These are phyloP conservation scores for Procavia capensis DNA, from an alignment of 2,113 vertebrate species.

Conservation along the genomic window DNA sequence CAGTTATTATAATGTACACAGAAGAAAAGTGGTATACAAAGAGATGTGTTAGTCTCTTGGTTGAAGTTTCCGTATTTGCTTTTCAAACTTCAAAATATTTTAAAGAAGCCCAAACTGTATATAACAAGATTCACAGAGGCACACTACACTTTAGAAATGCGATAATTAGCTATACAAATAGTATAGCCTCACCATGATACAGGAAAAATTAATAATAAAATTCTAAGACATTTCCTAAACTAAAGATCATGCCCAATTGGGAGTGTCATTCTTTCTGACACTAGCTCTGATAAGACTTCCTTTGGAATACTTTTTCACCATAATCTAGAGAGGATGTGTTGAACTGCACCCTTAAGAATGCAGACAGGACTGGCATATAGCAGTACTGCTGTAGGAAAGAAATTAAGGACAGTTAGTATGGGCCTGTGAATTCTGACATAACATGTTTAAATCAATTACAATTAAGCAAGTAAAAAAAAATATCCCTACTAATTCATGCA, in stretches of 20 bases:
- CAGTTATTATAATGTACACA: conserved; percentile 86
- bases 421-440: conserved; percentile 98
- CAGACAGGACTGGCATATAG: conserved; percentile 99
- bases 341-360: conserved; percentile 99
- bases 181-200: conserved; percentile 86
- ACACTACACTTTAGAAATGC: conserved; percentile 86
- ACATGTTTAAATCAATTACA: conserved; percentile 98
- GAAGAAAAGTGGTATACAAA: conserved; percentile 85
- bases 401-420: conserved; percentile 99
- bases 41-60: conserved; percentile 86
- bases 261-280: conserved; percentile 95
- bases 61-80: conserved; percentile 79
- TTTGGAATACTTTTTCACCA: conserved; percentile 97
- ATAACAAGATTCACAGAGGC: conserved; percentile 84
- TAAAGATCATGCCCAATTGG: conserved; percentile 92
- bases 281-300: conserved; percentile 94
- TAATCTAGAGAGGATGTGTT: conserved; percentile 99
- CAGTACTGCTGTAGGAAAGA: conserved; percentile 99
- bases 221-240: conserved; percentile 88
- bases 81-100: conserved; percentile 81
- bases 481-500: conserved; percentile 96
- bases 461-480: conserved; percentile 97
- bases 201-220: conserved; percentile 82
- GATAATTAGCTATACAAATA: conserved; percentile 84
- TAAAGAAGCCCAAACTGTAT: conserved; percentile 88